Percentiles rank a stretch among this genome's conserved stretches.
These are phyloP conservation scores for Saccostrea cuccullata DNA, from an alignment of 1,140 invertebrate genomes.

Conservation along the genomic window DNA sequence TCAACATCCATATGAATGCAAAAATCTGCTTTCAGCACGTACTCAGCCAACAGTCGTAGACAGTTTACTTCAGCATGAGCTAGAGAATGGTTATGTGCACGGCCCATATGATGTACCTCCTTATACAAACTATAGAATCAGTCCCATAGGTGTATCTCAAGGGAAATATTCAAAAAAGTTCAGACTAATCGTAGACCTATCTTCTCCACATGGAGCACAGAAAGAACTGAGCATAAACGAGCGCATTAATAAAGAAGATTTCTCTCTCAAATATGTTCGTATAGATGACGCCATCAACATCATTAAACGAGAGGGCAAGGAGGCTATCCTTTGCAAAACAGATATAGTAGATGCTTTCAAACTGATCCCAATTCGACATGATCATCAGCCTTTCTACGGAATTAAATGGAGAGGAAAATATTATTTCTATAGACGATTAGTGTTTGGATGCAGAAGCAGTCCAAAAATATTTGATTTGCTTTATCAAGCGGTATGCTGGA, in stretches of 20 bases:
- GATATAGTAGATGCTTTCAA: slow-evolving; percentile 53
- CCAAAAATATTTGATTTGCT: neutral
- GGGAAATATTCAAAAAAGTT: slow-evolving; percentile 36
- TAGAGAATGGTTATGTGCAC: slow-evolving; percentile 54
- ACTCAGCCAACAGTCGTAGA: neutral
- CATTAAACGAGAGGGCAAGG: slow-evolving; percentile 38
- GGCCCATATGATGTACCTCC: slow-evolving; percentile 7
- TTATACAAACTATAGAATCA: slow-evolving; percentile 39
- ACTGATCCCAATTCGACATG: slow-evolving; percentile 33
- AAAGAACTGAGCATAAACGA: too few species aligned
- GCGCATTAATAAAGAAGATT: too few species aligned
- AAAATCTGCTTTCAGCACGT: slow-evolving; percentile 36
- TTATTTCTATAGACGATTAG: slow-evolving; percentile 49
- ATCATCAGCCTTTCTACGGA: slow-evolving; percentile 14
- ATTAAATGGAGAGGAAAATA: slow-evolving; percentile 44
- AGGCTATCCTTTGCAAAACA: slow-evolving; percentile 37
- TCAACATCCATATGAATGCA: slow-evolving; percentile 38
- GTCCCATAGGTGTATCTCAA: slow-evolving; percentile 48
- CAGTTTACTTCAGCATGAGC: slow-evolving; percentile 31
- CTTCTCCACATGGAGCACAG: too few species aligned
- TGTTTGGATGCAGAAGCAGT: slow-evolving; percentile 21
- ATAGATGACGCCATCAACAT: slow-evolving; percentile 54
- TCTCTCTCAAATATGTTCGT: slow-evolving; percentile 35
- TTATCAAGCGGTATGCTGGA: slow-evolving; percentile 40
- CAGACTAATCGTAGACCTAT: too few species aligned